Evolutionary conservation across 2,113 vertebrate genomes (phyloP).

Genomic region (Fulica atra): DNA sequence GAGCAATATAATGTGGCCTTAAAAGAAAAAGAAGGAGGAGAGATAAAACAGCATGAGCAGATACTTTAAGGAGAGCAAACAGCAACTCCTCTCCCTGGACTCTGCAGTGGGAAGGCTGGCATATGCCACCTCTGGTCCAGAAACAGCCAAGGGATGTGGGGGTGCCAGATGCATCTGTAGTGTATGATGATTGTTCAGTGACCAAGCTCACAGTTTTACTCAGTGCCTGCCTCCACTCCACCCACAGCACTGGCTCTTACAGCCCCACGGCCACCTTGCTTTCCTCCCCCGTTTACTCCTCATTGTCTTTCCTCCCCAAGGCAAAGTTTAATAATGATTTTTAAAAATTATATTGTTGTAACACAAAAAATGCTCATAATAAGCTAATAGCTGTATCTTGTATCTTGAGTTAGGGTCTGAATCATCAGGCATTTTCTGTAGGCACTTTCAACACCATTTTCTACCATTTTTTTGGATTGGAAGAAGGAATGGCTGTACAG

Average conservation of each 20-base stretch:
- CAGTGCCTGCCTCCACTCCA: background rate
- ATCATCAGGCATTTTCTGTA: background rate
- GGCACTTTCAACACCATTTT: background rate
- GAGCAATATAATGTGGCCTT: background rate
- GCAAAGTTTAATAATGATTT: background rate
- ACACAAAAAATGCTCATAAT: background rate
- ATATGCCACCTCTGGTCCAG: background rate
- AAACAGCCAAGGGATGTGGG: background rate
- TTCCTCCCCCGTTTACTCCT: background rate
- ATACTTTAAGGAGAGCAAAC: background rate
- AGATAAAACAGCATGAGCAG: background rate
- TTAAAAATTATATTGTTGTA: background rate
- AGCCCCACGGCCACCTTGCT: fast-evolving
- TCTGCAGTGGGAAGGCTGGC: background rate
- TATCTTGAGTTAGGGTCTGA: background rate
- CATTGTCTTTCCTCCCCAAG: background rate
- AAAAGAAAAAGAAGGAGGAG: background rate
- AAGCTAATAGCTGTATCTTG: background rate
- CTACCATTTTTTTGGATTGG: background rate
- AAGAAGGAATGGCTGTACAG: background rate
- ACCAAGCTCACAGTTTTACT: background rate
- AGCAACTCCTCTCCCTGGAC: background rate
- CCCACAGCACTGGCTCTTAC: background rate
- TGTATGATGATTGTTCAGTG: fast-evolving
- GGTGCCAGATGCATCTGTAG: background rate